Base-by-base conservation (phyloP, 2,888 invertebrate species). In the Eulithis prunata region DNA sequence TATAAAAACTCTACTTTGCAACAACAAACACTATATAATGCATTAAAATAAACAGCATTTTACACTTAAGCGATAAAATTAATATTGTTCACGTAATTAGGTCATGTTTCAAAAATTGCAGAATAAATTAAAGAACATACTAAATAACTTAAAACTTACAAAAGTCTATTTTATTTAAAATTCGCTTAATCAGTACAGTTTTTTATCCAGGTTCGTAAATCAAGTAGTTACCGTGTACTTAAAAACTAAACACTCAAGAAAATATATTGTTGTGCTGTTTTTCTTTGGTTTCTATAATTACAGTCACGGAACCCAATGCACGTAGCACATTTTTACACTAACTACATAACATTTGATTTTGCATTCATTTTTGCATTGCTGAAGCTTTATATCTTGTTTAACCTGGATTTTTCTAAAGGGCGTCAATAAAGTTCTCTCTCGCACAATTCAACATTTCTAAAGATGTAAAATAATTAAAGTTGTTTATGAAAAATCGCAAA, bases 261-360 rank as follows among this genome's bases (percentile, higher is more conserved):
- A 21, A 21, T 21, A 10, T 49, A 49, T 49, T 11, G 32, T 5
- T 14, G 1, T 13, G 21, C 21, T 0, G n/a, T 45, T 45, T 45
- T 45, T 45, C 45, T 45, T 45, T 45, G 4, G n/a, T 45, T n/a
- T n/a, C 45, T n/a, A 45, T 45, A 45, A 45, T 45, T 45, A 45
- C n/a, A 45, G 45, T 12, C 45, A 45, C 45, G 45, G 12, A n/a
- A 45, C n/a, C n/a, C 45, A 4, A 45, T 10, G 45, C 45, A n/a
- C n/a, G 3, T 45, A n/a, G 0, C 12, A 10, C 3, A 45, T 12
- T 45, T n/a, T 45, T 45, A n/a, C n/a, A 45, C 45, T 4, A 32
- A 32, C 32, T 32, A 32, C 32, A 32, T 32, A 32, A 32, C 32
- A 32, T 32, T 32, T 32, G 6, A 6, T 32, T 32, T 32, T 32